Evolutionary conservation across 35 echinoderm and acorn worm species (phyloP).

Genomic region (Heliocidaris erythrogramma): DNA sequence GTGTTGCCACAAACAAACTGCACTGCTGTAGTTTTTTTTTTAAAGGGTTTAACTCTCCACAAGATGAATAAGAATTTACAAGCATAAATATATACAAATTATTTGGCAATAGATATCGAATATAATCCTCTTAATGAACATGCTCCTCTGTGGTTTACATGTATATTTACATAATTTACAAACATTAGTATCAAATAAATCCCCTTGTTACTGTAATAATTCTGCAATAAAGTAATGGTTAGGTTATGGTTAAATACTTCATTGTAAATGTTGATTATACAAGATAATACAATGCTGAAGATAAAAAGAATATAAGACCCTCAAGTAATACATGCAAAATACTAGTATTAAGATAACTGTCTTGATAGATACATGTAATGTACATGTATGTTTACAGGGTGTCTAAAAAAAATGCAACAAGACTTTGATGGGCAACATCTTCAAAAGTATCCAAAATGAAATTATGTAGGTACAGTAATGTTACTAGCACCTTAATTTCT

Average conservation of each 20-base stretch:
- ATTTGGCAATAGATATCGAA: constrained; percentile 3
- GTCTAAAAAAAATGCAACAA: no score
- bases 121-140: not conserved
- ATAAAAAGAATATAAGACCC: no score
- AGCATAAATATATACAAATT: not conserved
- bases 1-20: no score
- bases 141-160: not conserved
- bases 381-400: not conserved
- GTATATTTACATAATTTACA: not conserved
- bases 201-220: not conserved
- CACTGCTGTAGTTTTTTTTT: no score
- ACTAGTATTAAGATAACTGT: no score
- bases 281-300: no score
- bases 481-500: no score
- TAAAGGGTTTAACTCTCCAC: no score
- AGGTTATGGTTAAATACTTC: not conserved
- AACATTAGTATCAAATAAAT: not conserved
- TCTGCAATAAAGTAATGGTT: not conserved
- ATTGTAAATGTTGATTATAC: not conserved
- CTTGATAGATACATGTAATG: not conserved
- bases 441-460: no score
- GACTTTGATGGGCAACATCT: no score
- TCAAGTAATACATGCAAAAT: no score
- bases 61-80: not conserved
- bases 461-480: no score